A percentile compares a stretch with the other conserved stretches of the same genome.
Conservation (phyloP, 2,113 vertebrate genomes). For the Eonycteris spelaea region DNA sequence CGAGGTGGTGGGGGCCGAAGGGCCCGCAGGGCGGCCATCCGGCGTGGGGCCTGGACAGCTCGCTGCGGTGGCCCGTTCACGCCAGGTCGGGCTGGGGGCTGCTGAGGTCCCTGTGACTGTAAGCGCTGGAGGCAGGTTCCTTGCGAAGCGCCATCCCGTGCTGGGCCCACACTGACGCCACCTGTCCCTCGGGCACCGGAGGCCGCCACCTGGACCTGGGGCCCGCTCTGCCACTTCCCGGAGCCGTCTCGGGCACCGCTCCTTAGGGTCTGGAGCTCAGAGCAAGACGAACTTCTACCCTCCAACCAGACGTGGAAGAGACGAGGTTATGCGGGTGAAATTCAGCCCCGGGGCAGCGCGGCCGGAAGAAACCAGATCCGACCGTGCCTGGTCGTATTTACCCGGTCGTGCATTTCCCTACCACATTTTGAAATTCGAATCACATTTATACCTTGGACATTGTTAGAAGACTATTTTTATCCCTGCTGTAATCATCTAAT, state of each 20-base stretch:
- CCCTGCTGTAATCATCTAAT: conserved; percentile 76
- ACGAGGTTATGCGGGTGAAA: background rate
- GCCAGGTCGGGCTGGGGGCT: background rate
- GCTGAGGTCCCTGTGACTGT: background rate
- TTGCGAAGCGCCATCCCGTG: too few relatives aligned
- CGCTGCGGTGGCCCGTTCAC: fast-evolving
- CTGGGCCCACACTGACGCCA: too few relatives aligned
- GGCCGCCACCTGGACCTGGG: too few relatives aligned
- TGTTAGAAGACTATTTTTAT: conserved; percentile 73
- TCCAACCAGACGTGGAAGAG: background rate
- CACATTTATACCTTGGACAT: conserved; percentile 68
- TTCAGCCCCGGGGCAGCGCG: conserved; percentile 19
- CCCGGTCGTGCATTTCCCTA: conserved; percentile 44
- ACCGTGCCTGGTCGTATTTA: conserved; percentile 63
- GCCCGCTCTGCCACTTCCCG: too few relatives aligned
- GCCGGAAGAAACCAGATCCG: conserved; percentile 52
- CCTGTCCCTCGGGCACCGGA: too few relatives aligned
- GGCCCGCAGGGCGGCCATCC: background rate
- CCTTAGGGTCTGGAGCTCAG: background rate
- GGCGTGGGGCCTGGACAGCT: background rate
- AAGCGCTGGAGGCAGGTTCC: background rate
- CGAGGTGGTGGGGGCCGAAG: too few relatives aligned
- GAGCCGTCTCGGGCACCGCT: too few relatives aligned
- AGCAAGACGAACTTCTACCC: background rate
- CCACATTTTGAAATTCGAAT: conserved; percentile 65